Evolutionary conservation across 2,797 vertebrate species (phyloP).

Genomic region (Harpagifer antarcticus): DNA sequence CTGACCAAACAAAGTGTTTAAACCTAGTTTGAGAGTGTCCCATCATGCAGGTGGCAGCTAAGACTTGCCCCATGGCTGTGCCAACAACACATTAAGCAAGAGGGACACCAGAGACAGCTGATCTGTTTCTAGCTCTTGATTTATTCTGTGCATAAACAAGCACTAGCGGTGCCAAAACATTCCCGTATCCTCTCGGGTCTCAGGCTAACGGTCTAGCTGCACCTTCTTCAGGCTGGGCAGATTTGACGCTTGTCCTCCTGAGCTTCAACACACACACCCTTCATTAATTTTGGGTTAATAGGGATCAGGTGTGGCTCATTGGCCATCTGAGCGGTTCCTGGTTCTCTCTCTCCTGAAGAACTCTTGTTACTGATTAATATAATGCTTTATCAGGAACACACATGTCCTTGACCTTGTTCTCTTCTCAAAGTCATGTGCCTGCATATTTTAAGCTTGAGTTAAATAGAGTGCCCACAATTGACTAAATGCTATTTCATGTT

Average conservation of each 20-base stretch:
- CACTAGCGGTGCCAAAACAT: neutral
- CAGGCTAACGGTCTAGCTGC: neutral
- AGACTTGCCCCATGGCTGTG: neutral
- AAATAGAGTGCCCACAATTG: neutral
- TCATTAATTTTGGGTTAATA: constrained; percentile 48
- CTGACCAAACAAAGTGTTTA: neutral
- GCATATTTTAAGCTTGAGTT: constrained; percentile 3
- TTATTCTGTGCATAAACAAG: constrained; percentile 28
- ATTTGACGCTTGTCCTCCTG: constrained; percentile 15
- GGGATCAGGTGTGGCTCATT: constrained; percentile 48
- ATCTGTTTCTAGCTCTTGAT: constrained; percentile 4
- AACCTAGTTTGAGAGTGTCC: constrained; percentile 1
- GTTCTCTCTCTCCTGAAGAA: constrained; percentile 2
- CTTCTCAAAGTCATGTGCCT: neutral
- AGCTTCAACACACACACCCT: constrained; percentile 1
- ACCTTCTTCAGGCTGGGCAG: constrained; percentile 13
- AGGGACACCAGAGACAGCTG: neutral
- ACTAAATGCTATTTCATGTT: neutral
- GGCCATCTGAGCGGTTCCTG: constrained; percentile 26
- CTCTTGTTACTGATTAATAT: constrained; percentile 18
- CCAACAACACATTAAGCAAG: neutral
- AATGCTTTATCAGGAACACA: constrained; percentile 7
- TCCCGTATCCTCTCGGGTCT: neutral
- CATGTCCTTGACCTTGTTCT: neutral
- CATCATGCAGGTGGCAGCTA: constrained; percentile 4